Evolutionary conservation across 1,140 invertebrate species (phyloP).

Genomic region (Hylaeus anthracinus): DNA sequence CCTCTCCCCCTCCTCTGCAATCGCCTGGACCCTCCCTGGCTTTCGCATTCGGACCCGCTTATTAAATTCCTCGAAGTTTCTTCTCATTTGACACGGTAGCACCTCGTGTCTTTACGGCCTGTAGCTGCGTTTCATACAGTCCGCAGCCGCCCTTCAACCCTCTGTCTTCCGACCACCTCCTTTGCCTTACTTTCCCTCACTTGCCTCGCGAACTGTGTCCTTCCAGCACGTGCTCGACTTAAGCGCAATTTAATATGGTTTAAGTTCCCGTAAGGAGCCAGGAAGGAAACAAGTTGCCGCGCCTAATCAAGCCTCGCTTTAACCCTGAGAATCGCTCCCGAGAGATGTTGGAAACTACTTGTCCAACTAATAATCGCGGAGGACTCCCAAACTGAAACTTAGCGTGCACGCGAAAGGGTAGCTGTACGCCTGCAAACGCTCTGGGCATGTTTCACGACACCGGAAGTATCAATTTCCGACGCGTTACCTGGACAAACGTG

Average conservation of each 20-base stretch:
- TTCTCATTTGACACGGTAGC: constrained; percentile 47
- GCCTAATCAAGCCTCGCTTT: constrained; percentile 77
- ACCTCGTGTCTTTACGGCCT: constrained; percentile 31
- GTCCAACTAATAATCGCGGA: constrained; percentile 77
- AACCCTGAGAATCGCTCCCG: constrained; percentile 60
- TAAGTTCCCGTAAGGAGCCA: constrained; percentile 71
- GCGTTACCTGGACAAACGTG: not conserved
- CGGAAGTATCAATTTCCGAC: constrained; percentile 5
- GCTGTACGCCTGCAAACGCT: constrained; percentile 20
- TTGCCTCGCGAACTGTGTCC: constrained; percentile 52
- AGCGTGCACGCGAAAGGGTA: constrained; percentile 20
- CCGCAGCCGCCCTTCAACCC: not conserved
- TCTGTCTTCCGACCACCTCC: not conserved
- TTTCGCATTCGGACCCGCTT: constrained; percentile 47
- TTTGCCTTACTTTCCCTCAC: not conserved
- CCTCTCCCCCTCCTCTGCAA: not conserved
- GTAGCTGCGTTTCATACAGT: constrained; percentile 48
- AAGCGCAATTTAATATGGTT: constrained; percentile 79
- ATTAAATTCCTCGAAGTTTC: constrained; percentile 71
- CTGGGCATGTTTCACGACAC: constrained; percentile 32
- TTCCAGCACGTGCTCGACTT: constrained; percentile 73
- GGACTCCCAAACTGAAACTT: constrained; percentile 72
- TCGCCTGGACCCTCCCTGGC: constrained; percentile 10
- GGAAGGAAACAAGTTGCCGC: constrained; percentile 71
- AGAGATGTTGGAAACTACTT: constrained; percentile 72